Base-by-base conservation (phyloP, 1,140 invertebrate genomes). In the Marisa cornuarietis region DNA sequence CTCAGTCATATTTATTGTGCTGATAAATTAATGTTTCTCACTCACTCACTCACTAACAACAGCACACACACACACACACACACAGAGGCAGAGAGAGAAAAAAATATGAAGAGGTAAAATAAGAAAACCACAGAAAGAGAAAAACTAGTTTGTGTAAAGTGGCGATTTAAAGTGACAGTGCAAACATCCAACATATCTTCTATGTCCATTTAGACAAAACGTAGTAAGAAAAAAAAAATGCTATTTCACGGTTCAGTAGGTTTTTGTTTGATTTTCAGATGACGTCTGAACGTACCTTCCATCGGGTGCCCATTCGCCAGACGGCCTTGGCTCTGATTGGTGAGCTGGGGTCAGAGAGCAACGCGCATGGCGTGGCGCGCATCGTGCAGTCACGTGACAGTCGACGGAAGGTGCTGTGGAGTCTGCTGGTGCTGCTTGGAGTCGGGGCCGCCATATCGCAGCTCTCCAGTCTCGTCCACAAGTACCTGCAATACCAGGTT, bases 341-440 rank as follows among this genome's bases (percentile, higher is more conserved):
- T 13, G 88, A 89, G 79, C 82, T 89, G 54, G 88, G 86, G 31
- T 86, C 88, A 7, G 88, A 89, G 79, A 89, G 88, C 76, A 89
- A 88, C 71, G 88, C 88, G 62, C 88, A 89, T 79, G 88, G 88
- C 52, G 84, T 89, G 62, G 86, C 88, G 49, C 87, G 87, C 83
- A 87, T 89, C 80, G 87, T 87, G 26, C 87, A 84, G 26, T 87
- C 88, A 24, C 68, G 62, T 9, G 85, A 88, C 79, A 88, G 84
- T 26, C 85, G 87, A 71, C 78, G 88, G n/a, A 89, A 89, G 79
- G 85, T 89, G 42, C 83, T 88, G 78, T 89, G 88, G 88, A 84
- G 85, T 8, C 74, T 89, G 58, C 71, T 89, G 65, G 88, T 89
- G 18, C 87, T 89, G 42, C 79, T 88, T 7, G 88, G 88, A 16